Conservation (phyloP, 2,888 invertebrate genomes). For the Metopia argyrocephala region DNA sequence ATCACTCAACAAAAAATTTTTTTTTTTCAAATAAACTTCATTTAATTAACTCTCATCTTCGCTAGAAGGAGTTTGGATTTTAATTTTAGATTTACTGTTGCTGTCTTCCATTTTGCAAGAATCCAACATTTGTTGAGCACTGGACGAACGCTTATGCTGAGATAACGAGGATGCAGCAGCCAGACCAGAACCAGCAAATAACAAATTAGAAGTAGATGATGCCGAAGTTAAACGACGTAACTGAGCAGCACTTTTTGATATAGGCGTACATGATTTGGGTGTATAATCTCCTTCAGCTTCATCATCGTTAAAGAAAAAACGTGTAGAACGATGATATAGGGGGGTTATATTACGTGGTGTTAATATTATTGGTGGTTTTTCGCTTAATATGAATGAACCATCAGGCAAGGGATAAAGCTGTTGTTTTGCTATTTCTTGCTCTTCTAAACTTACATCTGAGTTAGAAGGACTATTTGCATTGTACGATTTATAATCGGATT, state of each 20-base stretch:
- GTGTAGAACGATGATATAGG: slow-evolving; percentile 24
- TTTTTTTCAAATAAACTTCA: too few relatives aligned
- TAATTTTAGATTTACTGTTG: slow-evolving; percentile 37
- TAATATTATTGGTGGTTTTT: slow-evolving; percentile 44
- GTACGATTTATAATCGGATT: slow-evolving; percentile 62
- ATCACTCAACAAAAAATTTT: too few relatives aligned
- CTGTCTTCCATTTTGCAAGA: too few relatives aligned
- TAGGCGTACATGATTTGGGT: too few relatives aligned
- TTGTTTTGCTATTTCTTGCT: slow-evolving; percentile 47
- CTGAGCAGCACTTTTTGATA: too few relatives aligned
- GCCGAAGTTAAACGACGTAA: slow-evolving; percentile 28
- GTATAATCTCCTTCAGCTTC: slow-evolving; percentile 48
- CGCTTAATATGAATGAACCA: slow-evolving; percentile 48
- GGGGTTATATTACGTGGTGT: slow-evolving; percentile 30
- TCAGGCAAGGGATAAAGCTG: slow-evolving; percentile 46
- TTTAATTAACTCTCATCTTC: slow-evolving; percentile 14
- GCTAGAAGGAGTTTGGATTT: slow-evolving; percentile 7
- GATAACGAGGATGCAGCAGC: slow-evolving; percentile 9
- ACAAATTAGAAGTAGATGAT: slow-evolving; percentile 36
- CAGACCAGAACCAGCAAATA: slow-evolving; percentile 5
- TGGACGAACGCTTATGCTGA: slow-evolving; percentile 29
- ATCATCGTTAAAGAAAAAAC: slow-evolving; percentile 14
- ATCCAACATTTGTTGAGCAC: too few relatives aligned
- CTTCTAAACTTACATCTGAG: slow-evolving; percentile 57
- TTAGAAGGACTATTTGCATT: slow-evolving; percentile 63